Conservation (phyloP, 2,888 invertebrate genomes). For the Mechanitis messenoides region DNA sequence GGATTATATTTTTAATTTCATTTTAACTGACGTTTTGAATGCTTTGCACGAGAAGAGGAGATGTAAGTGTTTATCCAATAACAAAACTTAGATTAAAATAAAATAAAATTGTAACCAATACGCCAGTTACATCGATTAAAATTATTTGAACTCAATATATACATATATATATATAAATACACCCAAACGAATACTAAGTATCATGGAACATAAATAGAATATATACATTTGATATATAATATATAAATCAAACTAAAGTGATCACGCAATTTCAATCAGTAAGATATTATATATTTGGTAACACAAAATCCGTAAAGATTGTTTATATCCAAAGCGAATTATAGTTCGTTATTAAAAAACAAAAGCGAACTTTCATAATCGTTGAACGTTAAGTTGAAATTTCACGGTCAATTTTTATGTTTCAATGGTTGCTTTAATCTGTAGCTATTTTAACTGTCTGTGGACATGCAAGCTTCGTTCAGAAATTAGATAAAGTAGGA, state of each 20-base stretch:
- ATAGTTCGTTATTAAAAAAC: constrained; percentile 37
- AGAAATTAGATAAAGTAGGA: constrained; percentile 50
- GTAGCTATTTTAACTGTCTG: constrained; percentile 56
- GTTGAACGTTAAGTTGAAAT: constrained; percentile 53
- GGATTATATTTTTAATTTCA: no score
- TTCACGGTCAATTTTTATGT: constrained; percentile 74
- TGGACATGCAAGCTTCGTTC: constrained; percentile 52
- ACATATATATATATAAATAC: not conserved
- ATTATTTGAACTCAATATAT: not conserved
- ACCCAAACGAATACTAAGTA: not conserved
- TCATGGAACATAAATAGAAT: no score
- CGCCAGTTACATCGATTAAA: no score
- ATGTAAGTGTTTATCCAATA: no score
- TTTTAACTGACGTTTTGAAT: no score
- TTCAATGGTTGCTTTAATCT: constrained; percentile 70
- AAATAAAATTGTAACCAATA: no score
- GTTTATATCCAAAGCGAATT: constrained; percentile 30
- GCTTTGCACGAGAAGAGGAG: no score
- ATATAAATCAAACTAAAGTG: not conserved
- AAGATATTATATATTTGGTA: constrained; percentile 17
- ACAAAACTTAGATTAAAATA: no score
- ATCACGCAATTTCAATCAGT: not conserved
- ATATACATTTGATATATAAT: no score
- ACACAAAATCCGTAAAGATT: constrained; percentile 30
- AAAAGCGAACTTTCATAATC: constrained; percentile 45